Evolutionary conservation across 2,797 vertebrate genomes (phyloP), one percentile per base, ranked within the genome.

Genomic region (Poeciliopsis turneri): DNA sequence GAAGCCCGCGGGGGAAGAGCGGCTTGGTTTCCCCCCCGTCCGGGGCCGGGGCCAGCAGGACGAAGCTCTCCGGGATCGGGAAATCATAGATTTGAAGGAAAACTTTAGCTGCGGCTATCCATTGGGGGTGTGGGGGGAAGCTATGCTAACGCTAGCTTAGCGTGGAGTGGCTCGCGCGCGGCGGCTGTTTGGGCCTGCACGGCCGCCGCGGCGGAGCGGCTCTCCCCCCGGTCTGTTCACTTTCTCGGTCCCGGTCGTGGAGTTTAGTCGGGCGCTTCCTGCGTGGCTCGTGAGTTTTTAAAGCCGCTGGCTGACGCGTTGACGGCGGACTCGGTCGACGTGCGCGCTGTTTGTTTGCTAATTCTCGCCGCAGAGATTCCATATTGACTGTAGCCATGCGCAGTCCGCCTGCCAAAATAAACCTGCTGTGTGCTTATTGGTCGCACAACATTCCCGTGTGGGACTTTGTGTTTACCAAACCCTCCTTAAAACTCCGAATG

Each of bases 51-150:
- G 79, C 78, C 86, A 74, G 78, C 25, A 81, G 82, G 81, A 64
- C n/a, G 87, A 80, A 76, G 11, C 86, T 69, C 23, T 49, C 33
- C 85, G 68, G 76, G 84, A 78, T 87, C 82, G 88, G 82, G 87
- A 90, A 93, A 88, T 93, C 90, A 91, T 66, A 92, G 88, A 94
- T 94, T 92, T 92, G 83, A 87, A 88, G 92, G 92, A 94, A 95
- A 96, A 96, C 93, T 96, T 96, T 87, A 92, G 92, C 93, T 46
- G 80, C 79, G 20, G 93, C 92, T 88, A 88, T 92, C 82, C 90
- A 82, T 57, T 81, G 90, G 59, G 59, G 61, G 36, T 39, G 36
- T 39, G 36, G 36, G 36, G 88, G 88, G 81, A 36, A 79, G 93
- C 92, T 91, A 93, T 75, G 94, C 93, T 93, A 92, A 93, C 36